Conservation (phyloP, 2,888 invertebrate species). For the Leistus spinibarbis region DNA sequence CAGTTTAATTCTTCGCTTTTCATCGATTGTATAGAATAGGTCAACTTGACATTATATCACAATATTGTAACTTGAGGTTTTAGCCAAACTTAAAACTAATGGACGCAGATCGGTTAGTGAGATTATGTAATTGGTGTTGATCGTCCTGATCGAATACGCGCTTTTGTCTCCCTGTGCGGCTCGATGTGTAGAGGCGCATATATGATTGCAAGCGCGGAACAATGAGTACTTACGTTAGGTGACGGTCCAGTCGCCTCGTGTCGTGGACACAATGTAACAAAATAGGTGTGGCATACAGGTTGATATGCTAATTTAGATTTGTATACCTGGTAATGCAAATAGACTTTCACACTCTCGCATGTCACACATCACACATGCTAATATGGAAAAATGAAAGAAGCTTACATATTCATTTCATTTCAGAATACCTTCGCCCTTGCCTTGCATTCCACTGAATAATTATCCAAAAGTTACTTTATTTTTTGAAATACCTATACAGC, state of each 20-base stretch:
- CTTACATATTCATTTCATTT: not conserved
- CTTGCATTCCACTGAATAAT: not conserved
- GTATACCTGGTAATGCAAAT: not conserved
- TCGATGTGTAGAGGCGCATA: not conserved
- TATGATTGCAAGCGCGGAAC: not conserved
- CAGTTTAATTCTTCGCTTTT: too few species aligned
- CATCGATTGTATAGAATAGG: too few species aligned
- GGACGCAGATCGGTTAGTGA: too few species aligned
- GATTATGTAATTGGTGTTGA: not conserved
- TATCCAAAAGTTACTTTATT: not conserved
- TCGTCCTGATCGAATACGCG: not conserved
- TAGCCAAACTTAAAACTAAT: too few species aligned
- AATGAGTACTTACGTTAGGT: slow-evolving; percentile 5
- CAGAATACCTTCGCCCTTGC: not conserved
- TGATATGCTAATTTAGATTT: slow-evolving; percentile 18
- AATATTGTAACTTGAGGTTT: too few species aligned
- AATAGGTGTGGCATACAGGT: slow-evolving; percentile 6
- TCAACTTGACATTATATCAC: too few species aligned
- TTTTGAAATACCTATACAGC: not conserved
- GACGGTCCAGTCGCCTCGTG: not conserved
- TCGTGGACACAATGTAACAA: not conserved
- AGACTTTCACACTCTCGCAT: slow-evolving; percentile 3
- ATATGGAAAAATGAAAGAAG: slow-evolving; percentile 4
- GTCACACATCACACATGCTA: not conserved
- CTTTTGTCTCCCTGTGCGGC: not conserved